phyloP scores from a whole-genome alignment of 2,113 vertebrate genomes.

The Gopherus evgoodei region DNA sequence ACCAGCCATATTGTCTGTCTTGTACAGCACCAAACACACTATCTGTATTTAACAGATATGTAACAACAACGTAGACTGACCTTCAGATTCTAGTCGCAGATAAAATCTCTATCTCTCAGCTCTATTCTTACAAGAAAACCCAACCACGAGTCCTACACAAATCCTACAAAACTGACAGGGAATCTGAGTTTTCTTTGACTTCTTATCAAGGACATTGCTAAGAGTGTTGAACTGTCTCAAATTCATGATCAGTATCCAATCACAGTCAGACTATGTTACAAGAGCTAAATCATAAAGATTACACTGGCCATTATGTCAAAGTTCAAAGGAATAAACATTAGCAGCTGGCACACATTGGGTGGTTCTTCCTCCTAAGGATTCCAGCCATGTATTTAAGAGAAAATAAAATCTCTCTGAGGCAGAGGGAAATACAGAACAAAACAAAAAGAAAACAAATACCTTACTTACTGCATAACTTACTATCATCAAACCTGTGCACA shows the following conservation, averaged over 20 bases:
- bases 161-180: not conserved
- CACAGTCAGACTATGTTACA: not conserved
- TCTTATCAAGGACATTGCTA: not conserved
- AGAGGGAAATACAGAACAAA: not conserved
- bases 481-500: not conserved
- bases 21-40: not conserved
- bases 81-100: not conserved
- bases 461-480: not conserved
- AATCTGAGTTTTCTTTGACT: not conserved
- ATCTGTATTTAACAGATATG: not conserved
- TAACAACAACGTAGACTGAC: not conserved
- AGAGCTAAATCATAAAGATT: not conserved
- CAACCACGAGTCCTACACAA: not conserved
- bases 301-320: not conserved
- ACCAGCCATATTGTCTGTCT: not conserved
- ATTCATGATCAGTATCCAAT: not conserved
- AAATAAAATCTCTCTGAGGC: not conserved
- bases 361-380: not conserved
- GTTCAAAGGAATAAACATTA: not conserved
- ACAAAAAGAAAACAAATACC: not conserved
- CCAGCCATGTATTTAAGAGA: not conserved
- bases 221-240: not conserved
- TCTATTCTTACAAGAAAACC: slow-evolving; percentile 8
- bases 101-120: accelerated
- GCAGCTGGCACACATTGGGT: not conserved